Base-by-base conservation (phyloP, 2,113 vertebrate genomes). In the Glareola pratincola region DNA sequence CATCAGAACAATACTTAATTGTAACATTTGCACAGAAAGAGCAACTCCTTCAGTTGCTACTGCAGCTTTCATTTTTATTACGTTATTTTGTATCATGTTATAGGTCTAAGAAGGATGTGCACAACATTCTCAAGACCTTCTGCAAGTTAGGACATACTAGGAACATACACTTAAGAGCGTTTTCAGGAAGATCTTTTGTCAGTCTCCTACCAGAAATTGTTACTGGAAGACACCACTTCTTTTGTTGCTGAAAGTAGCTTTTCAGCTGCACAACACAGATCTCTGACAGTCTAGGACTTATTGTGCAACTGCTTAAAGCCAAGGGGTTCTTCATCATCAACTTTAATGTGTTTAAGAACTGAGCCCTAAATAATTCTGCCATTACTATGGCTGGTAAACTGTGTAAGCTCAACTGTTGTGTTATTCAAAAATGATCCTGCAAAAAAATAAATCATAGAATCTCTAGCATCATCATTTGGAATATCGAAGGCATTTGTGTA, bases 1-100 rank as follows among this genome's bases (percentile, higher is more conserved):
- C 77, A 67, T 75, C 50, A 72, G 53, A 88, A 22, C 54, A 94
- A 80, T 84, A 85, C 53, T 54, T 41, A 83, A 47, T 53, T 90
- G 79, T 12, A 39, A 32, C 62, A 81, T 80, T 91, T 86, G 41
- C 68, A 87, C 41, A 37, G 54, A 84, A 97, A 94, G 69, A 96
- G 73, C 72, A 92, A 94, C 92, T 94, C 87, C 83, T 88, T 85
- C 85, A 60, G 86, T 60, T 91, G 62, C 91, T 95, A 82, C 66
- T 88, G 85, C 54, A 94, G 82, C 88, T 95, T 90, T 85, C 95
- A 90, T 93, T 84, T 91, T 90, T 73, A 39, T 78, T 64, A 63
- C 17, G 56, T 94, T 95, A 91, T 86, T 95, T 95, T 95, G 54
- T 92, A 81, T 69, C 85, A 82, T n/a, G 63, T 90, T 96, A 96